These are phyloP conservation scores for Neolamprologus kungweensis DNA, from an alignment of 2,113 vertebrate genomes.

Conservation along the genomic window DNA sequence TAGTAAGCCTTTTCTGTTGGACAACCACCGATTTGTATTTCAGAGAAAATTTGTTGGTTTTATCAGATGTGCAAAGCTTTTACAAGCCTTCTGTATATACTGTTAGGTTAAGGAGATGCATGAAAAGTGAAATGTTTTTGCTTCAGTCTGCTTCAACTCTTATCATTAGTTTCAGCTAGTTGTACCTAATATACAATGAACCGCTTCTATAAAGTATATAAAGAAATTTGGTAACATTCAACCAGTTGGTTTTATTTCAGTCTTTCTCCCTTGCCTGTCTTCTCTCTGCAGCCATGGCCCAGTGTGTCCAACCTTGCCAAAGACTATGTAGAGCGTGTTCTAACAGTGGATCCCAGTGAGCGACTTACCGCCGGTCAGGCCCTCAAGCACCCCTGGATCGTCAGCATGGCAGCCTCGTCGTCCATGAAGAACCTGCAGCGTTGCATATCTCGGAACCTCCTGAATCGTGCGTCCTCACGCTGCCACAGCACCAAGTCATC, in stretches of 20 bases:
- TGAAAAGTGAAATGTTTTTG: background rate
- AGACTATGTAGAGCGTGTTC: constrained; percentile 94
- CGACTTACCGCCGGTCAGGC: constrained; percentile 90
- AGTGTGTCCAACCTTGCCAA: constrained; percentile 96
- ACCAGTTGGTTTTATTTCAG: background rate
- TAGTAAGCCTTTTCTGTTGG: background rate
- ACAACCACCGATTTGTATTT: background rate
- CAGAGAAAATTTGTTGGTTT: background rate
- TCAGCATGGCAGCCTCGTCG: constrained; percentile 96
- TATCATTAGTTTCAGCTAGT: background rate
- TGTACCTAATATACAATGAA: background rate
- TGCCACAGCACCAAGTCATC: constrained; percentile 98
- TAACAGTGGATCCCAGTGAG: constrained; percentile 87
- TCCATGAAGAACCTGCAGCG: constrained; percentile 98
- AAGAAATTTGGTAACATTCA: background rate
- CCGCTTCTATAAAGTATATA: background rate
- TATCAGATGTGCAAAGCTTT: background rate
- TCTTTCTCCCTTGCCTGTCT: background rate
- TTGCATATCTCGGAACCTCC: constrained; percentile 96
- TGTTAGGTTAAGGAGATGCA: background rate
- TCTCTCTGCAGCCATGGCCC: constrained; percentile 86
- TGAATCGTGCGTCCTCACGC: constrained; percentile 92
- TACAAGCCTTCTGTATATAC: background rate
- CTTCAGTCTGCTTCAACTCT: background rate
- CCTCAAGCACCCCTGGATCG: constrained; percentile 93